Evolutionary conservation across 2,113 vertebrate species (phyloP).

Genomic region (Emydura subglobosa): DNA sequence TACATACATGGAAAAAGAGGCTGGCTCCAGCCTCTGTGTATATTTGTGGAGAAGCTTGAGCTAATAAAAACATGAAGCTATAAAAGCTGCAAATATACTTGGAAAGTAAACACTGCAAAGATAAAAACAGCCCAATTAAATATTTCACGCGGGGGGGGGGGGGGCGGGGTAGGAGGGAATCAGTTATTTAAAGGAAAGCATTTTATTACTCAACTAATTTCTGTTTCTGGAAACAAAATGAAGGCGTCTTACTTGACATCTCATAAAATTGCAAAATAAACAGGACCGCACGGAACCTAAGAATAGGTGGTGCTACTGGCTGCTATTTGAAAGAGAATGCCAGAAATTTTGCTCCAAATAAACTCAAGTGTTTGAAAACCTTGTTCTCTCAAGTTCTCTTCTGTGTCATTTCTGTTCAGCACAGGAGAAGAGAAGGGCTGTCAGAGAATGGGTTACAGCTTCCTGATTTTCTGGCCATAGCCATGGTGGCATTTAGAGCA

Average conservation of each 20-base stretch:
- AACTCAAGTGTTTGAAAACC: accelerated
- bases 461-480: not conserved
- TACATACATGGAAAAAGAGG: not conserved
- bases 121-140: conserved; percentile 44
- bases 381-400: not conserved
- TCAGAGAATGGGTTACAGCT: accelerated
- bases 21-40: not conserved
- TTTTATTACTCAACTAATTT: conserved; percentile 50
- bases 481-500: accelerated
- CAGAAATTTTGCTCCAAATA: not conserved
- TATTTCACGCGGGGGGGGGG: conserved; percentile 32
- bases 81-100: conserved; percentile 33
- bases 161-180: not conserved
- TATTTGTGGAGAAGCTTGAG: conserved; percentile 28
- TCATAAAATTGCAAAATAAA: conserved; percentile 1
- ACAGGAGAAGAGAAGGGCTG: not conserved
- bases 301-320: not conserved
- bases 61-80: not conserved
- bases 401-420: not conserved
- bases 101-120: not conserved
- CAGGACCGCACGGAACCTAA: not conserved
- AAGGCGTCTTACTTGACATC: conserved; percentile 1
- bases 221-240: conserved; percentile 53
- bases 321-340: not conserved
- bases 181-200: conserved; percentile 59